Evolutionary conservation across 2,113 vertebrate species (phyloP), one percentile per base, ranked within the genome.

Genomic region (Salminus brasiliensis): DNA sequence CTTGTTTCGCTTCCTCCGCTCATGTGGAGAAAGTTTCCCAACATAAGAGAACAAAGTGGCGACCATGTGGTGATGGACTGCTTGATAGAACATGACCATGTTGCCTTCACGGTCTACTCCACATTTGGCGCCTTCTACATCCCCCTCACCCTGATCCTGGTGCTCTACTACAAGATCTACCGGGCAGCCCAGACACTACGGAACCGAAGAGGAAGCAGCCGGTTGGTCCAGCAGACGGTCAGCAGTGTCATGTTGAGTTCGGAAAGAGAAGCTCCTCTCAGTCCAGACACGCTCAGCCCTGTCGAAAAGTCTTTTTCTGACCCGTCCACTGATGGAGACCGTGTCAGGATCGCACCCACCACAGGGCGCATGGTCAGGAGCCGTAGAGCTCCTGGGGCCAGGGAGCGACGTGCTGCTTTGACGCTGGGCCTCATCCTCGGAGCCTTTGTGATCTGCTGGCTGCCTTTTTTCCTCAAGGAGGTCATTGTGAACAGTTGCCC

Each of bases 141-240:
- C 80, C 95, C 95, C 0, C 84, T 96, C 21, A 81, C 92, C 52
- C 85, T 96, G 84, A 96, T 96, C 84, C 85, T 96, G 81, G 95
- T 96, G 68, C 95, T 96, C 74, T 96, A 96, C 76, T 96, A 95
- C 87, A 96, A 95, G 90, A 96, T 96, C 88, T 96, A 96, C 84
- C 93, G 90, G 72, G 94, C 95, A 36, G 95, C 95, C 53, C 93
- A 94, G 85, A 94, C 87, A 0, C 93, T 96, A 59, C 91, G 92
- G 77, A 94, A 94, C 87, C 94, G 93, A 70, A 89, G 95, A 77
- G 93, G 92, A 0, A 69, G 92, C 70, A 95, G 95, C 74, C 88
- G 92, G 7, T 91, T 94, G 0, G 66, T 88, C 29, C 93, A 91
- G 81, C 93, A 94, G 74, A 92, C 94, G 7, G 78, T 91, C 62